phyloP scores from a whole-genome alignment of 2,797 vertebrate genomes.

The Rhinichthys osculus region DNA sequence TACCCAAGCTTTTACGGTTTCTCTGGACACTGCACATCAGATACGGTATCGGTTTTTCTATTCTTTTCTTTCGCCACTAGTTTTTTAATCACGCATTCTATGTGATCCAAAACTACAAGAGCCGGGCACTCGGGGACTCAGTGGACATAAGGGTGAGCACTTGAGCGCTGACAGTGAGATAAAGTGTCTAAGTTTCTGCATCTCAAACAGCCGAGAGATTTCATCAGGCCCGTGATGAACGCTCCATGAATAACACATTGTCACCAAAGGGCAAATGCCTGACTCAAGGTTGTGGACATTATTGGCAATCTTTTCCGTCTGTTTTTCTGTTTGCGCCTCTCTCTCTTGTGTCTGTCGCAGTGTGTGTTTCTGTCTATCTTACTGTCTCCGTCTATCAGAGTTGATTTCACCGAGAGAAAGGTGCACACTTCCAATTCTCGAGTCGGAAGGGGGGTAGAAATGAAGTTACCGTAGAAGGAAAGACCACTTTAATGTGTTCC shows the following conservation, averaged over 20 bases:
- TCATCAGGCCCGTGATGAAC: constrained; percentile 58
- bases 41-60: constrained; percentile 12
- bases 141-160: constrained; percentile 23
- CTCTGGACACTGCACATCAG: not conserved
- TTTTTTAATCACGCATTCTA: constrained; percentile 62
- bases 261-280: constrained; percentile 53
- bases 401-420: not conserved
- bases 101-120: constrained; percentile 63
- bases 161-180: constrained; percentile 26
- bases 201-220: constrained; percentile 48
- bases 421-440: not conserved
- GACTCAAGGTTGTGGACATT: constrained; percentile 49
- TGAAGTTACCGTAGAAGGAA: constrained; percentile 26
- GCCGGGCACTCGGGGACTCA: constrained; percentile 49
- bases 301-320: constrained; percentile 30
- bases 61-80: constrained; percentile 23
- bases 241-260: constrained; percentile 53
- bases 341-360: constrained; percentile 4
- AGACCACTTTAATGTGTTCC: constrained; percentile 7
- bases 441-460: not conserved
- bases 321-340: constrained; percentile 14
- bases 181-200: constrained; percentile 42
- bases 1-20: not conserved
- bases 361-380: constrained; percentile 3
- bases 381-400: not conserved